Evolutionary conservation across 2,888 invertebrate species (phyloP), one percentile per base, ranked within the genome.

Genomic region (Aquatica leii): DNA sequence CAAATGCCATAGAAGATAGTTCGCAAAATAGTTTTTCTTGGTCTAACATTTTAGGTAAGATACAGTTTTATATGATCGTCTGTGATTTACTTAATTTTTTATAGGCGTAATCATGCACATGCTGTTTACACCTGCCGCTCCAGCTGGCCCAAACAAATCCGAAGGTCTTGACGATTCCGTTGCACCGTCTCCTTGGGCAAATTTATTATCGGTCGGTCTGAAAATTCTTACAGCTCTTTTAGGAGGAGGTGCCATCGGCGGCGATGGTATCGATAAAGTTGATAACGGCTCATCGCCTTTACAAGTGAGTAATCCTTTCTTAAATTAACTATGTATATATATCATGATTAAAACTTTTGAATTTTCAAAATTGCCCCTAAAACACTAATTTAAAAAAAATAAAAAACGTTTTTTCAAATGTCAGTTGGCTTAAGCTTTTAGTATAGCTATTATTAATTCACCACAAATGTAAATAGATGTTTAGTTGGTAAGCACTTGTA

Each of bases 231-330:
- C 93, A 21, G 92, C 93, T 35, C 85, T 95, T 71, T 84, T 95
- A 60, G 93, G 94, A 53, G 92, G 92, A 63, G 90, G 90, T 34
- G 87, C 86, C 34, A 88, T 88, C 48, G 88, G 82, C 50, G 84
- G 87, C 74, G 93, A 93, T 77, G 93, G 93, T 61, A 94, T 94
- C 80, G 95, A 95, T 81, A 95, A 95, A 83, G 93, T 94, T 61
- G 95, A 95, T 83, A 93, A 93, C 79, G 92, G 91, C 76, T 90
- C 90, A 68, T 90, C 91, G 14, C 94, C 94, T 64, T 92, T 94
- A 91, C 94, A 94, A 92, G 94, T 94, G 87, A 78, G 76, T 72
- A 41, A 52, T 18, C 17, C 21, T 58, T 37, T 20, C 15, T 11
- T 20, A 46, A 18, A 9, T 18, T 8, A 18, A 20, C 31, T 20